These are phyloP conservation scores for Litocranius walleri DNA, from an alignment of 2,113 vertebrate genomes.

Conservation along the genomic window DNA sequence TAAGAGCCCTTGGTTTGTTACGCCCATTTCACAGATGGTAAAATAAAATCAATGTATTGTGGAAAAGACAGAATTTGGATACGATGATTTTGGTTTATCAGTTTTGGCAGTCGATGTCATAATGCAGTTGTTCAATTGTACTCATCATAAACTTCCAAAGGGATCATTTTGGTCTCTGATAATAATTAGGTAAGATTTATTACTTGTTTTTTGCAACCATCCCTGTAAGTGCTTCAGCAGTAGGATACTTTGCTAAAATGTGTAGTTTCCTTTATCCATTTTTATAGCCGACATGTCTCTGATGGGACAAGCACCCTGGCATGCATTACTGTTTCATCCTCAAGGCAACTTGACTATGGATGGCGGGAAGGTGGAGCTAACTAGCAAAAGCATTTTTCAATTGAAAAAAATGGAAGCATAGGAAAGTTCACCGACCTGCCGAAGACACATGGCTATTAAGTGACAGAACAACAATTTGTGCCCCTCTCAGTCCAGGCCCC, in stretches of 20 bases:
- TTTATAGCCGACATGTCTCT: background rate
- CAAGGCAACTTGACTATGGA: background rate
- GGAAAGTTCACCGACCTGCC: background rate
- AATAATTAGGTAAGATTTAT: background rate
- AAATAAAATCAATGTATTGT: background rate
- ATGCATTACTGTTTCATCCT: background rate
- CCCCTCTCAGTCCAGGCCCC: background rate
- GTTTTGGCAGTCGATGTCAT: background rate
- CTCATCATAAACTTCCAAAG: background rate
- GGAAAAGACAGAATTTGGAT: background rate
- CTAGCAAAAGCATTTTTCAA: background rate
- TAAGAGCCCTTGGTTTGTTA: background rate
- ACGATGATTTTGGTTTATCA: background rate
- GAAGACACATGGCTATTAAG: background rate
- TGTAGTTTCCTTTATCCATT: background rate
- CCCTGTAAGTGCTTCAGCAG: background rate
- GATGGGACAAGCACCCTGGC: background rate
- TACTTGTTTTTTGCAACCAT: background rate
- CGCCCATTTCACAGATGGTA: background rate
- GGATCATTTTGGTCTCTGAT: background rate
- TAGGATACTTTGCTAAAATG: background rate
- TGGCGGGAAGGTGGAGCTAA: fast-evolving
- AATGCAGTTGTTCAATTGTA: background rate
- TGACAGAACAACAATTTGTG: background rate
- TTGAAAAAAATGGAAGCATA: background rate